phyloP scores from a whole-genome alignment of 1,140 invertebrate genomes.

The Trinorchestia longiramus region DNA sequence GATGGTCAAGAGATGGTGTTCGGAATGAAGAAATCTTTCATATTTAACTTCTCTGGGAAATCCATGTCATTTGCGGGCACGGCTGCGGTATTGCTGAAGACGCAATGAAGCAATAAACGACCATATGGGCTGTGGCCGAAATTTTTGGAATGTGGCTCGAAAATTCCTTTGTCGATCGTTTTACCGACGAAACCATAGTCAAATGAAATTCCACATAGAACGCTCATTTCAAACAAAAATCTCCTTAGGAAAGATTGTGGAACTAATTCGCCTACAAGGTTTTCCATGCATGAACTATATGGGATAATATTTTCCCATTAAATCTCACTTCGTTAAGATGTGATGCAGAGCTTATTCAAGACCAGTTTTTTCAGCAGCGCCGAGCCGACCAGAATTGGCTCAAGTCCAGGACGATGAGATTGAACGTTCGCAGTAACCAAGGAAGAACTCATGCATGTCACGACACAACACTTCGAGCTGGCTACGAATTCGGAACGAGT shows the following conservation, averaged over 20 bases:
- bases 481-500: not conserved
- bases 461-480: not conserved
- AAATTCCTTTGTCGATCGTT: not conserved
- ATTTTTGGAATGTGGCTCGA: not conserved
- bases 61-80: not conserved
- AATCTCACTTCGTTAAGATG: not conserved
- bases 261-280: not conserved
- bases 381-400: not conserved
- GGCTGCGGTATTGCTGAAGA: not conserved
- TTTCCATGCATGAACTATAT: not conserved
- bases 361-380: not conserved
- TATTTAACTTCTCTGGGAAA: not conserved
- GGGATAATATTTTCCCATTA: not conserved
- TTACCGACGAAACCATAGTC: not conserved
- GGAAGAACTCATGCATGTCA: not conserved
- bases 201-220: not conserved
- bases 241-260: not conserved
- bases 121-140: not conserved
- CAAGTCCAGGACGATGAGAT: not conserved
- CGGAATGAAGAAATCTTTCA: not conserved
- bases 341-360: not conserved
- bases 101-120: slow-evolving; percentile 11
- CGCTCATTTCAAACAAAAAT: not conserved
- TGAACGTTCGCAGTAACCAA: not conserved
- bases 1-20: not conserved